Percentiles rank a stretch among this genome's conserved stretches.
These are phyloP conservation scores for Brachyhypopomus occidentalis DNA, from an alignment of 2,113 vertebrate species.

Conservation along the genomic window DNA sequence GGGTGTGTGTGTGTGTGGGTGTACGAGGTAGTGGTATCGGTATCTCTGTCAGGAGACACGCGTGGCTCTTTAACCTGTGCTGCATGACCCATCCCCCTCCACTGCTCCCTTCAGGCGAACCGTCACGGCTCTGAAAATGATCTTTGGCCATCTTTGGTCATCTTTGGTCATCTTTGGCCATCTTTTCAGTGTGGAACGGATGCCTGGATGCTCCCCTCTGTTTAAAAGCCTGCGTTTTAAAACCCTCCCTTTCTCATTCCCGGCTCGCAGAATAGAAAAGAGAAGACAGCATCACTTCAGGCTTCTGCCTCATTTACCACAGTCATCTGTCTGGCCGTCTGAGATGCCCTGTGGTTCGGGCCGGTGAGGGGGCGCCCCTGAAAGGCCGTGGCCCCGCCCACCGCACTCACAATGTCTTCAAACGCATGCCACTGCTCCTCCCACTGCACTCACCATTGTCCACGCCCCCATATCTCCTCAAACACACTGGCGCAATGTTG, in stretches of 20 bases:
- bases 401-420: conserved; percentile 83
- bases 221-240: not conserved
- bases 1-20: conserved; percentile 18
- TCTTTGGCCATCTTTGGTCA: too few species aligned
- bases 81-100: too few species aligned
- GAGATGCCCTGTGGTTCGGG: conserved; percentile 72
- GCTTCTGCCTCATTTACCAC: conserved; percentile 90
- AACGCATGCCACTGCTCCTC: conserved; percentile 87
- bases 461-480: conserved; percentile 72
- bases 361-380: conserved; percentile 80
- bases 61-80: too few species aligned
- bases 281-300: conserved; percentile 80
- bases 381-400: conserved; percentile 76
- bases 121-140: too few species aligned
- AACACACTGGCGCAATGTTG: conserved; percentile 80
- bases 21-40: conserved; percentile 37
- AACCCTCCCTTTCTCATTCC: conserved; percentile 12
- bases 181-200: too few species aligned
- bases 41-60: not conserved
- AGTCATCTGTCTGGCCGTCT: conserved; percentile 90
- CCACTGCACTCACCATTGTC: conserved; percentile 79
- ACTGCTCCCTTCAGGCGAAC: too few species aligned
- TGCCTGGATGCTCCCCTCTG: too few species aligned
- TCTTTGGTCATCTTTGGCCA: too few species aligned
- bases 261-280: conserved; percentile 52